phyloP scores from a whole-genome alignment of 2,888 invertebrate species.

The Lithosia quadra region DNA sequence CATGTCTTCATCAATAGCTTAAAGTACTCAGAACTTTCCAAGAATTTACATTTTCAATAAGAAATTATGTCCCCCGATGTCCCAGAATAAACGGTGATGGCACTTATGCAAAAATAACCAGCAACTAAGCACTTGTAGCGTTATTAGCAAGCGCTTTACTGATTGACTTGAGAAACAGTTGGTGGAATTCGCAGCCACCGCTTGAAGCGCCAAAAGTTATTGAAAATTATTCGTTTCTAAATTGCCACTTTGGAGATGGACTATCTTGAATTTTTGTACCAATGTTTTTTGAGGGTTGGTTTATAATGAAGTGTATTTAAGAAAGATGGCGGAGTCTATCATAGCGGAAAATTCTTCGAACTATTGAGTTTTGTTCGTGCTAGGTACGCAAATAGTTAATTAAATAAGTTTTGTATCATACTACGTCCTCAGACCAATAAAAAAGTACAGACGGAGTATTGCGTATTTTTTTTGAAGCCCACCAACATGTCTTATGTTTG shows the following conservation, averaged over 20 bases:
- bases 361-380: not conserved
- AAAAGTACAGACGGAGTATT: too few relatives aligned
- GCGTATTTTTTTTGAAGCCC: too few relatives aligned
- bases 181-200: constrained; percentile 25
- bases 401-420: not conserved
- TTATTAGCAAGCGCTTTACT: constrained; percentile 40
- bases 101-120: constrained; percentile 65
- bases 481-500: too few relatives aligned
- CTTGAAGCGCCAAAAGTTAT: constrained; percentile 30
- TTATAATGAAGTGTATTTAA: not conserved
- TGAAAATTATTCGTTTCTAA: constrained; percentile 27
- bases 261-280: constrained; percentile 1
- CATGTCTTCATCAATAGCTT: constrained; percentile 44
- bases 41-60: constrained; percentile 67
- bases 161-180: constrained; percentile 58
- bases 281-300: not conserved
- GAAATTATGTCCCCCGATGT: constrained; percentile 64
- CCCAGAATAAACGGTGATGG: constrained; percentile 51
- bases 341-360: not conserved
- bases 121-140: constrained; percentile 48
- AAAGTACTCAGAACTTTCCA: constrained; percentile 54
- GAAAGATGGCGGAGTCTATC: not conserved
- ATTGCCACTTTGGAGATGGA: constrained; percentile 6
- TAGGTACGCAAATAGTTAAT: not conserved
- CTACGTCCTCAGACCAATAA: too few relatives aligned